A percentile compares a stretch with the other conserved stretches of the same genome.
phyloP scores from a whole-genome alignment of 1,140 invertebrate species.

The Helicorthomorpha holstii region DNA sequence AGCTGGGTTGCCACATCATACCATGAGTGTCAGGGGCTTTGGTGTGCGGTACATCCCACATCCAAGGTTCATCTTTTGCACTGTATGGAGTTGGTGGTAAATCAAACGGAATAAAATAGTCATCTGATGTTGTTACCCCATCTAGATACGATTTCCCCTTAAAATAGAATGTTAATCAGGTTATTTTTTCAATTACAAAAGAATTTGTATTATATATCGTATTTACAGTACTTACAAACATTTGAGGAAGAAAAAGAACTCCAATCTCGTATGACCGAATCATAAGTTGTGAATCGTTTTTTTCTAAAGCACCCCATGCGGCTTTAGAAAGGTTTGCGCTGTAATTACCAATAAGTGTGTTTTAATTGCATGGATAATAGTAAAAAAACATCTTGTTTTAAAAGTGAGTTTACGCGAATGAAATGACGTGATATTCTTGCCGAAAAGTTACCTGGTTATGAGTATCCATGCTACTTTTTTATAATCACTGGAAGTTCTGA shows the following conservation, averaged over 20 bases:
- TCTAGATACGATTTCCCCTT: not conserved
- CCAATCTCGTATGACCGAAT: conserved; percentile 83
- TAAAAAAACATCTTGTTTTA: too few relatives aligned
- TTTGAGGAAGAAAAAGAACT: conserved; percentile 68
- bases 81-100: conserved; percentile 47
- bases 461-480: conserved; percentile 57
- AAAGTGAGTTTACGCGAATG: not conserved
- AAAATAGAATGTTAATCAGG: not conserved
- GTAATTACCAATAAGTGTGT: conserved; percentile 15
- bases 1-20: conserved; percentile 3
- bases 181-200: too few relatives aligned
- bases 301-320: conserved; percentile 70
- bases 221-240: conserved; percentile 44
- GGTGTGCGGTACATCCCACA: conserved; percentile 5
- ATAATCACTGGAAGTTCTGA: conserved; percentile 47
- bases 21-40: not conserved
- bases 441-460: conserved; percentile 39
- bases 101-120: conserved; percentile 61
- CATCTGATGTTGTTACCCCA: conserved; percentile 2
- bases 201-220: too few relatives aligned
- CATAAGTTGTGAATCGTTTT: conserved; percentile 42
- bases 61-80: conserved; percentile 39
- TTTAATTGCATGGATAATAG: too few relatives aligned
- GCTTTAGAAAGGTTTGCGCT: conserved; percentile 90
- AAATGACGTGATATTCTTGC: not conserved